Base-by-base conservation (phyloP, 2,888 invertebrate genomes). In the Aelia acuminata region DNA sequence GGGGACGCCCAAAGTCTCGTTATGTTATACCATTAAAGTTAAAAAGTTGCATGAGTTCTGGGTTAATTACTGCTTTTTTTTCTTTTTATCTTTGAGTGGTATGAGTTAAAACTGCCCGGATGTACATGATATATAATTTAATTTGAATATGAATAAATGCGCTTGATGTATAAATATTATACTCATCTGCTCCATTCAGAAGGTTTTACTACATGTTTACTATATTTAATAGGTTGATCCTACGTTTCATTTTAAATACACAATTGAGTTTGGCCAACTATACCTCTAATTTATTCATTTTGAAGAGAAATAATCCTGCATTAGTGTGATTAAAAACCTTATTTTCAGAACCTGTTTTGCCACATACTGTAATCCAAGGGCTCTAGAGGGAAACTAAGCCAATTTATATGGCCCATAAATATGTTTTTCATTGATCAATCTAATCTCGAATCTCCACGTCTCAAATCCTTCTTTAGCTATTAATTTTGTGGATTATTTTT, bases 281-380 rank as follows among this genome's bases (percentile, higher is more conserved):
- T 47, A 20, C 22, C n/a, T 80, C n/a, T 80, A 43, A 80, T 43
- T 80, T 80, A 80, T 80, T 43, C 80, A 80, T 80, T 80, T 39
- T 43, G 39, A 80, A 80, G n/a, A 80, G 80, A 80, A 80, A 80
- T 80, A 80, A 80, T 80, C 80, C 80, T 80, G 39, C 4, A 43
- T 43, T 47, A 80, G 43, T 47, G 43, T 47, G 39, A 80, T 80
- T 80, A 80, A 43, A 47, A n/a, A n/a, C 43, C 22, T 22, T n/a
- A 80, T 80, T 43, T 80, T 80, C 35, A n/a, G n/a, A 80, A 80
- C 80, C 80, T 43, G 43, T 80, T 80, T 43, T 39, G 43, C 80
- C 43, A 39, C 75, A 39, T 22, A 47, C 80, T 22, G 75, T 43
- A 75, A 75, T 39, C 35, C 39, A 39, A 13, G 11, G 43, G 22